Evolutionary conservation across 2,888 invertebrate genomes (phyloP).

Genomic region (Synergus umbraculus): DNA sequence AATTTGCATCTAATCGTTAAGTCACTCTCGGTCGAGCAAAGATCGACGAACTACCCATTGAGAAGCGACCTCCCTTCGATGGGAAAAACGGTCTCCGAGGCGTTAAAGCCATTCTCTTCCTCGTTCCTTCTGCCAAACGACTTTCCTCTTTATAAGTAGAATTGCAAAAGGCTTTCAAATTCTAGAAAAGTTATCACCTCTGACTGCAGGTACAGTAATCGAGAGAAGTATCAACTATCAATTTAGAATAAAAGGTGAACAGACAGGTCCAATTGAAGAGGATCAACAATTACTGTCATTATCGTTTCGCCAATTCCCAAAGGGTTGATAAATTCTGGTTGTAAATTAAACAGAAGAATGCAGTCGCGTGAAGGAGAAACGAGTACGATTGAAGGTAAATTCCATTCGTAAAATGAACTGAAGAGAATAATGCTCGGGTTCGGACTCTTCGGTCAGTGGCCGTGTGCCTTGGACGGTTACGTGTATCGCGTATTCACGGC

Average conservation of each 20-base stretch:
- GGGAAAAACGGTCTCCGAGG: conserved; percentile 35
- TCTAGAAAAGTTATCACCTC: conserved; percentile 16
- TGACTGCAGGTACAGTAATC: not conserved
- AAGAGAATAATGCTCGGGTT: conserved; percentile 67
- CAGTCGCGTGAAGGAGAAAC: not conserved
- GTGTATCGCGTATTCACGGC: conserved; percentile 73
- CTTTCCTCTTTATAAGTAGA: not conserved
- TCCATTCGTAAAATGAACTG: conserved; percentile 18
- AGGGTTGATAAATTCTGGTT: not conserved
- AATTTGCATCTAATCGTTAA: conserved; percentile 65
- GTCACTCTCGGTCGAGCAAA: conserved; percentile 55
- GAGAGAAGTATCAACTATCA: not conserved
- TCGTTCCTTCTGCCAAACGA: conserved; percentile 31
- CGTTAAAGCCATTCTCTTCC: conserved; percentile 36
- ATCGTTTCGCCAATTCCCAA: no score
- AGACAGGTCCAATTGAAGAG: not conserved
- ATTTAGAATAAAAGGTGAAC: not conserved
- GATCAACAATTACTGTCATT: no score
- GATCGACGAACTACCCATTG: conserved; percentile 54
- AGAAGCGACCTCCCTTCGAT: conserved; percentile 39
- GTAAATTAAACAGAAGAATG: not conserved
- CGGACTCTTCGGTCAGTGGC: conserved; percentile 70
- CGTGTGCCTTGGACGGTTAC: conserved; percentile 72
- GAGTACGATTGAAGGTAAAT: conserved; percentile 7
- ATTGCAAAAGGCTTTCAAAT: not conserved